phyloP scores from a whole-genome alignment of 1,140 invertebrate species.

The Belonocnema kinseyi region DNA sequence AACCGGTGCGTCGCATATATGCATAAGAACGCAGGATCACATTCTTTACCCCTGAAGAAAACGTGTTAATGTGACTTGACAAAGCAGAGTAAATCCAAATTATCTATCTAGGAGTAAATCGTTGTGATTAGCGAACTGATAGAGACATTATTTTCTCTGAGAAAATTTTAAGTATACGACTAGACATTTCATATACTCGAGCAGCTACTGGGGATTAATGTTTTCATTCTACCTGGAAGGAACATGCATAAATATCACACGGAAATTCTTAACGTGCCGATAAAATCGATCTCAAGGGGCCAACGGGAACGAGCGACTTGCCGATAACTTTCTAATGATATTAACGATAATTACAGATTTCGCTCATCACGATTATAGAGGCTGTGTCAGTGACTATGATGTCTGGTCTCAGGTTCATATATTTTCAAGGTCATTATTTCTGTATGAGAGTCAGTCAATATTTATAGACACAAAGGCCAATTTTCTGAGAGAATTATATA shows the following conservation, averaged over 20 bases:
- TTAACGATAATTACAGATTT: slow-evolving; percentile 48
- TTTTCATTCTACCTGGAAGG: slow-evolving; percentile 17
- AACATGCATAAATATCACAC: slow-evolving; percentile 23
- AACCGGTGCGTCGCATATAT: neutral
- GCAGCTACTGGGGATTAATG: slow-evolving; percentile 4
- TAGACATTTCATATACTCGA: slow-evolving; percentile 5
- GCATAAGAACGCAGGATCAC: neutral
- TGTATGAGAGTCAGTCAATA: no score
- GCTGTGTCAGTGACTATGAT: neutral
- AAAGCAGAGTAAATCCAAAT: neutral
- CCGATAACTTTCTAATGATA: slow-evolving; percentile 54
- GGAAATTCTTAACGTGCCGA: slow-evolving; percentile 15
- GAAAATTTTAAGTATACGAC: neutral
- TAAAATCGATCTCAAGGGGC: slow-evolving; percentile 29
- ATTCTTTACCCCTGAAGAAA: neutral
- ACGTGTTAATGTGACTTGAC: neutral
- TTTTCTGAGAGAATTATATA: no score
- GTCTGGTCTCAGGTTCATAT: neutral
- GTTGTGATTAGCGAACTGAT: neutral
- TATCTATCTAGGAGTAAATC: neutral
- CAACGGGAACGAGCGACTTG: slow-evolving; percentile 29
- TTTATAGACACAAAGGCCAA: no score
- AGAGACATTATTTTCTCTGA: neutral
- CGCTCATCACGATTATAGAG: slow-evolving; percentile 14
- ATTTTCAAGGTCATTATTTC: neutral